Percentiles rank a stretch among this genome's conserved stretches.
phyloP scores from a whole-genome alignment of 2,797 vertebrate genomes.

The Benthosema pterotum region DNA sequence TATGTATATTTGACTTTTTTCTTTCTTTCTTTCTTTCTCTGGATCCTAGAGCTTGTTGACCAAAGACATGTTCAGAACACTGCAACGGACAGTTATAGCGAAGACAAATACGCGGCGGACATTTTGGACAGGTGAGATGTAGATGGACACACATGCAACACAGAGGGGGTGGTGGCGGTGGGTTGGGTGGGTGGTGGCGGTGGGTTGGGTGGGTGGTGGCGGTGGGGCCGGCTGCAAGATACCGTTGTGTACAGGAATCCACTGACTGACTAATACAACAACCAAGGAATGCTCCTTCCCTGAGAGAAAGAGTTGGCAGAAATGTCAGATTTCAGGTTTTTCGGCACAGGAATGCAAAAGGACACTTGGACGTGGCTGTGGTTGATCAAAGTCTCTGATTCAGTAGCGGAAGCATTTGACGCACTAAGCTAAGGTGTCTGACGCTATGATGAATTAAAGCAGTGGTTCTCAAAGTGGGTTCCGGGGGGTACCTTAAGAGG shows the following conservation, averaged over 20 bases:
- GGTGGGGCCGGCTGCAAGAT: slow-evolving; percentile 11
- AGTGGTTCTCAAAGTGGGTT: not conserved
- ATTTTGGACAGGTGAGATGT: slow-evolving; percentile 58
- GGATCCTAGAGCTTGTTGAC: slow-evolving; percentile 71
- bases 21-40: not conserved
- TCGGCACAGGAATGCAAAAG: not conserved
- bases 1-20: not conserved
- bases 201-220: slow-evolving; percentile 28
- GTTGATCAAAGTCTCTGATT: not conserved
- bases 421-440: not conserved
- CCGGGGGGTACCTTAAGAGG: too few relatives aligned
- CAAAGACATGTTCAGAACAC: slow-evolving; percentile 65
- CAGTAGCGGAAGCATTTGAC: not conserved
- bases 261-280: not conserved
- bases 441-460: not conserved
- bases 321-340: slow-evolving; percentile 14
- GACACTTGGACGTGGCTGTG: not conserved
- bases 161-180: too few relatives aligned
- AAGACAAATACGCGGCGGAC: slow-evolving; percentile 66
- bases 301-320: not conserved
- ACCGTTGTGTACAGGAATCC: slow-evolving; percentile 5
- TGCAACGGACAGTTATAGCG: slow-evolving; percentile 59
- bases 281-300: slow-evolving; percentile 2
- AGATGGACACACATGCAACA: slow-evolving; percentile 74
- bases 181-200: slow-evolving; percentile 28